phyloP scores from a whole-genome alignment of 2,797 vertebrate species.

The Sandelia bainsii region DNA sequence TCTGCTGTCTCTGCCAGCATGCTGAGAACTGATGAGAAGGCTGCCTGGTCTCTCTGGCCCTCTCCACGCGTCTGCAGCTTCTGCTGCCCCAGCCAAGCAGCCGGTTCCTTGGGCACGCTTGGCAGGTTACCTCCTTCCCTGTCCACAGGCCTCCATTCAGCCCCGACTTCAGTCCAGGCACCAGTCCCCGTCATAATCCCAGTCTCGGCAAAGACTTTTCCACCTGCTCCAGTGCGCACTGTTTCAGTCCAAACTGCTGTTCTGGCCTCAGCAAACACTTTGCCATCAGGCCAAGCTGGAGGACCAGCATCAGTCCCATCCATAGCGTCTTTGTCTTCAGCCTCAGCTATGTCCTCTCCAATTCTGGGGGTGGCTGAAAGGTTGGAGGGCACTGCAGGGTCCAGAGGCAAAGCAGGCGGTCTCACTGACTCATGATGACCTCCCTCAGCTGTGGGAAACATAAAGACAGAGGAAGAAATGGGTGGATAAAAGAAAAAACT shows the following conservation, averaged over 20 bases:
- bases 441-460: constrained; percentile 64
- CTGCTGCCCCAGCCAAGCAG: constrained; percentile 52
- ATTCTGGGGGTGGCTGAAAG: constrained; percentile 77
- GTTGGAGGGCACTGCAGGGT: constrained; percentile 74
- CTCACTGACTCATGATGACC: constrained; percentile 50
- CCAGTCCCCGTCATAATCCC: constrained; percentile 55
- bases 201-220: constrained; percentile 53
- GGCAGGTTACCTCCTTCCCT: constrained; percentile 72
- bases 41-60: constrained; percentile 66
- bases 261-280: constrained; percentile 62
- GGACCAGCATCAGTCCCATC: constrained; percentile 13
- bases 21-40: constrained; percentile 76
- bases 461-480: constrained; percentile 16
- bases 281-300: constrained; percentile 44
- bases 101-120: constrained; percentile 53
- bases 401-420: constrained; percentile 69
- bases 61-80: constrained; percentile 48
- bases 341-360: constrained; percentile 17
- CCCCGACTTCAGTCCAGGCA: constrained; percentile 57
- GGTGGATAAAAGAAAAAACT: constrained; percentile 8
- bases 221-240: constrained; percentile 12
- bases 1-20: constrained; percentile 74
- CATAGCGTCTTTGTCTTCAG: constrained; percentile 26
- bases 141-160: constrained; percentile 65
- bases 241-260: constrained; percentile 65